phyloP scores from a whole-genome alignment of 2,888 invertebrate genomes.

The Phorcus lineatus region DNA sequence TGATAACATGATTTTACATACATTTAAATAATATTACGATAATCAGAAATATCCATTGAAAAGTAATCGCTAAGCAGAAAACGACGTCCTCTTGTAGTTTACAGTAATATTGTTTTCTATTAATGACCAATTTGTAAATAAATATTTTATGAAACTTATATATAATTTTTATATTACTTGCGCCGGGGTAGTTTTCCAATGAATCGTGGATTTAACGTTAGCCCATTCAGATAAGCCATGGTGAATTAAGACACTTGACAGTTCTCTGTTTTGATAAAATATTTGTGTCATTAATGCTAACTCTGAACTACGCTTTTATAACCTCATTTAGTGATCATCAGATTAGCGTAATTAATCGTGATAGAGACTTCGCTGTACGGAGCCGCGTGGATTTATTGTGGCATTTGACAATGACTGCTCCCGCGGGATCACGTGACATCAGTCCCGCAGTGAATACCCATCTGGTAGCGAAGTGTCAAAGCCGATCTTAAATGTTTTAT shows the following conservation, averaged over 20 bases:
- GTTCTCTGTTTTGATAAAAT: slow-evolving; percentile 6
- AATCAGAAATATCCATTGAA: too few relatives aligned
- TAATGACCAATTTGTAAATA: too few relatives aligned
- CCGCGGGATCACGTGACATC: slow-evolving; percentile 14
- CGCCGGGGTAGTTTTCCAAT: too few relatives aligned
- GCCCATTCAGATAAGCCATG: too few relatives aligned
- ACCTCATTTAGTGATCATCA: slow-evolving; percentile 7
- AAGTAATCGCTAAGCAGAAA: too few relatives aligned
- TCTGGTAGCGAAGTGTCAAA: slow-evolving; percentile 18
- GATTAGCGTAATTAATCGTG: slow-evolving; percentile 20
- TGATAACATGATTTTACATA: too few relatives aligned
- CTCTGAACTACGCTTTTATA: not conserved
- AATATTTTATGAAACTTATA: too few relatives aligned
- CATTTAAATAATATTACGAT: too few relatives aligned
- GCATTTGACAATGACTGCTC: slow-evolving; percentile 22
- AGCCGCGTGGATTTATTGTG: slow-evolving; percentile 23
- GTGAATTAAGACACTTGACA: not conserved
- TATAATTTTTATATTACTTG: too few relatives aligned
- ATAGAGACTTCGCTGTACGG: slow-evolving; percentile 9
- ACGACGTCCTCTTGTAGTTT: too few relatives aligned
- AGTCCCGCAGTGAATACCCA: slow-evolving; percentile 18
- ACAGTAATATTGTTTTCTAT: too few relatives aligned
- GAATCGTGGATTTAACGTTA: too few relatives aligned
- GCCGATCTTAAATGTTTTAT: slow-evolving; percentile 21
- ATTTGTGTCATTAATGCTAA: not conserved